Percentiles rank a stretch among this genome's conserved stretches.
These are phyloP conservation scores for Dipus sagitta DNA, from an alignment of 2,797 vertebrate species.

Conservation along the genomic window DNA sequence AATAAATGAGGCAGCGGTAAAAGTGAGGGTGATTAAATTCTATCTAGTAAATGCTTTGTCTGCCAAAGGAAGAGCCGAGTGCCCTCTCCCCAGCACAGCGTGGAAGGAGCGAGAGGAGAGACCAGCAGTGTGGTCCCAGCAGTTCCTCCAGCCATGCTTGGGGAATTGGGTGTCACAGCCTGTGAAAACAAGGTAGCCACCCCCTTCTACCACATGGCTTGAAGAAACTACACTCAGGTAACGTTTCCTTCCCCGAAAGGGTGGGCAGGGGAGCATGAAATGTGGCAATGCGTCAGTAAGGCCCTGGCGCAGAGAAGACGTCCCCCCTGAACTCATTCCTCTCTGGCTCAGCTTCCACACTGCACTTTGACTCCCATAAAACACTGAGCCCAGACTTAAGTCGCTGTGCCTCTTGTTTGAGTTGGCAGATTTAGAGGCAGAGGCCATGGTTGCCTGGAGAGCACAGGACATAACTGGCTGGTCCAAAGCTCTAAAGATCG, in stretches of 20 bases:
- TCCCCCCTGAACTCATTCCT: neutral
- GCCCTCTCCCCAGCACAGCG: rapidly evolving
- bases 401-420: neutral
- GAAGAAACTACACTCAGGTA: neutral
- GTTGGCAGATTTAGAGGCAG: constrained; percentile 57
- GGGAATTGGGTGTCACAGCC: no score
- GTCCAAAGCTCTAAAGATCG: neutral
- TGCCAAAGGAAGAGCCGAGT: neutral
- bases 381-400: neutral
- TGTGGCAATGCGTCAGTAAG: neutral
- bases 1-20: no score
- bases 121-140: rapidly evolving
- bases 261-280: no score
- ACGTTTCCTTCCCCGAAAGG: neutral
- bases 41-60: neutral
- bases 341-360: neutral
- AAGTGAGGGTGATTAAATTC: neutral
- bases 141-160: neutral
- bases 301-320: rapidly evolving
- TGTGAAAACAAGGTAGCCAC: neutral
- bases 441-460: neutral
- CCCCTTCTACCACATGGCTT: neutral
- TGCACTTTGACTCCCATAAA: neutral
- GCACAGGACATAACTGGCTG: neutral
- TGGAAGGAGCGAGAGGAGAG: rapidly evolving